Percentiles rank a stretch among this genome's conserved stretches.
Conservation (phyloP, 35 echinoderm and acorn worm species). For the Apostichopus californicus region DNA sequence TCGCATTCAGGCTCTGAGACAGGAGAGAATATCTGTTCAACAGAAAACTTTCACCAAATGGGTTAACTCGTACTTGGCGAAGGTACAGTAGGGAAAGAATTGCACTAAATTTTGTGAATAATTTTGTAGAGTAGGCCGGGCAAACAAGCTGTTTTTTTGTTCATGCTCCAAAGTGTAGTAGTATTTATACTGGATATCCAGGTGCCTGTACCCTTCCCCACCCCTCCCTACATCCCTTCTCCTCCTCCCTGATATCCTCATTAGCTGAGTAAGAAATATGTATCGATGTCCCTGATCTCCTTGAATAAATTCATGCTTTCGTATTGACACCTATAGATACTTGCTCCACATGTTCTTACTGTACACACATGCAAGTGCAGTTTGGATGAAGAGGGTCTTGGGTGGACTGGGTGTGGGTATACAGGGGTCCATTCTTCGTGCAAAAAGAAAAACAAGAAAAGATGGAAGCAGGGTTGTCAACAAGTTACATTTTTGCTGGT, state of each 20-base stretch:
- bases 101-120: neutral
- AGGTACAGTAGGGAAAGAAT: slow-evolving; percentile 54
- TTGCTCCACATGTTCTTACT: too few relatives aligned
- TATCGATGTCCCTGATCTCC: neutral
- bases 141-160: too few relatives aligned
- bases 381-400: too few relatives aligned
- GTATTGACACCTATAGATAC: neutral
- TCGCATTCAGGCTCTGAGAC: slow-evolving; percentile 86
- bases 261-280: too few relatives aligned
- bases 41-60: slow-evolving; percentile 99
- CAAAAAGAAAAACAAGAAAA: too few relatives aligned
- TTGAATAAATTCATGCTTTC: neutral
- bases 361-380: too few relatives aligned
- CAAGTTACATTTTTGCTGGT: too few relatives aligned
- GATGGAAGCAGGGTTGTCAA: too few relatives aligned
- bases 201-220: neutral
- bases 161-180: neutral
- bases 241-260: too few relatives aligned
- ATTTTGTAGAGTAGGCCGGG: too few relatives aligned
- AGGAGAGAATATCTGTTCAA: slow-evolving; percentile 84
- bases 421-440: too few relatives aligned
- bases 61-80: slow-evolving; percentile 91
- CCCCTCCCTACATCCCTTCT: neutral
- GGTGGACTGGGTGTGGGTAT: too few relatives aligned
- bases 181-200: neutral